Base-by-base conservation (phyloP, 1,140 invertebrate species). In the Andricus grossulariae region DNA sequence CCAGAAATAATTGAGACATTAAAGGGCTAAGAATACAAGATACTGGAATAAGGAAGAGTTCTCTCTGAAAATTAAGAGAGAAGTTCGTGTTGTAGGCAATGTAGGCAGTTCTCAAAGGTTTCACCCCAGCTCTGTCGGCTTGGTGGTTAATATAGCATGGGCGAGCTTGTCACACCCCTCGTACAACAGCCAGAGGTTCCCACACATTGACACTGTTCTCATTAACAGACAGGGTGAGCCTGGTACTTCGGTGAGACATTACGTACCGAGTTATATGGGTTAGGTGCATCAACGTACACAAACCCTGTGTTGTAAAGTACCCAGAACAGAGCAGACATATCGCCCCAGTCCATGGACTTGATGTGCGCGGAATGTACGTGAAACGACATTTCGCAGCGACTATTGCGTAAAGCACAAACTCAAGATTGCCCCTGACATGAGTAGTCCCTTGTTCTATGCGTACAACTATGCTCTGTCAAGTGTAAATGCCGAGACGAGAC, bases 71-170 rank as follows among this genome's bases (percentile, higher is more conserved):
- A 39, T 18, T 21, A 5, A 55, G 54, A 21, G 54, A 55, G 54
- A 55, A 5, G 39, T 7, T 45, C 39, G 18, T 12, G 18, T 19
- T 8, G 18, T 11, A 21, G 18, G 25, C 21, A 66, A 16, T 16
- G 32, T 45, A 45, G 39, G 32, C 25, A 6, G 25, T 16, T 39
- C 15, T 66, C 60, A 32, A 66, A 66, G 15, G 60, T 66, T 66
- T 66, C 60, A 66, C 60, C 60, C 60, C 5, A 32, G 25, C 4
- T 66, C 60, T 66, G 25, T 66, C 32, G 60, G 60, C 60, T 39
- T n/a, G 39, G 32, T 39, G 60, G 60, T 66, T 66, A 66, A 66
- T 66, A 66, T 32, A 66, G 32, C 60, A 66, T 16, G 60, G 60
- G 25, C 25, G 21, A 25, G 60, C 60, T 66, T 66, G 60, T 66